Base-by-base conservation (phyloP, 2,888 invertebrate species). In the Drosophila nigricruria region DNA sequence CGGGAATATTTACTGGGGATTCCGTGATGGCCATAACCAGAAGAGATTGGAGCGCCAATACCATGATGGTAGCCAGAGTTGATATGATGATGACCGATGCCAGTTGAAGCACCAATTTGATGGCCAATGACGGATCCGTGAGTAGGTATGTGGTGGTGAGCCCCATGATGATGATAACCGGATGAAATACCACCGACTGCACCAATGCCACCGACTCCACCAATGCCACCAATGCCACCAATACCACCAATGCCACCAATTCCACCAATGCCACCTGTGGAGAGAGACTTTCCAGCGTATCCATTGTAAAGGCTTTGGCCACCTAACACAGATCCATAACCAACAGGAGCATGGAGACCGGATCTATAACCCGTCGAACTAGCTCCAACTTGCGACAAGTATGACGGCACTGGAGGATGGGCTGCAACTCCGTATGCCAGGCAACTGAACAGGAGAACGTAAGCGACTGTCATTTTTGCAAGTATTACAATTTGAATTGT, bases 371-470 rank as follows among this genome's bases (percentile, higher is more conserved):
- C 23, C 9, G 14, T 32, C 18, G 23, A 38, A 18, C 42, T 42
- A 45, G 34, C 1, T n/a, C 54, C 67, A 54, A 9, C 27, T 18
- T 66, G 56, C 12, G 73, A 40, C 40, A 64, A 30, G 25, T 67
- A 57, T 5, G 47, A 14, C 8, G 70, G 23, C 32, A 56, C 54
- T 27, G 69, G 49, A 14, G 34, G 60, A 30, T 61, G 9, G 20
- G 67, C 78, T 0, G 47, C 14, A 42, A 43, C 45, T 43, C 50
- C 67, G n/a, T 63, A 79, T 0, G 43, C 45, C 20, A 77, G 23
- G 5, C 52, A 75, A 34, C 70, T 62, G 16, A 82, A 10, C 27
- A 79, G 14, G 8, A 73, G 3, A 3, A 75, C 2, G 1, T 54
- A 56, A 27, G 27, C 38, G 6, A 50, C 25, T 25, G 57, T 43